Evolutionary conservation across 2,888 invertebrate genomes (phyloP).

Genomic region (Oscheius sp.): DNA sequence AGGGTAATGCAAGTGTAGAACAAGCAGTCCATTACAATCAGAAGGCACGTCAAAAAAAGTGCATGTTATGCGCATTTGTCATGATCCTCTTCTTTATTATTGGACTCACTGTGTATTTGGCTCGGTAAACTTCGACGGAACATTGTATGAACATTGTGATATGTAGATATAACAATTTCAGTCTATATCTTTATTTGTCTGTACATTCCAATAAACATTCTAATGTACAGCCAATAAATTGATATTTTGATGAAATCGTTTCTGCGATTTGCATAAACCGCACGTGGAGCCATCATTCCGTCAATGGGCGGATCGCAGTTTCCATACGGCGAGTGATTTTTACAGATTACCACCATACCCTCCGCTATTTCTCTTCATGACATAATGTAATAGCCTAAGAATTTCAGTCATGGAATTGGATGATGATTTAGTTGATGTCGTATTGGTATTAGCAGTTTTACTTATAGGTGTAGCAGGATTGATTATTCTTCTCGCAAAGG

Average conservation of each 20-base stretch:
- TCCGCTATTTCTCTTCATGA: background rate
- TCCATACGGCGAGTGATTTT: background rate
- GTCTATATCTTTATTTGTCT: background rate
- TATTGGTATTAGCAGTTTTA: constrained; percentile 23
- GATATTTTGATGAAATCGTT: no score
- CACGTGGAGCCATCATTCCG: constrained; percentile 10
- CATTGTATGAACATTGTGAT: background rate
- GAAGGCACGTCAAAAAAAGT: constrained; percentile 66
- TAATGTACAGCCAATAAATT: no score
- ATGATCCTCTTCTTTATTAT: constrained; percentile 56
- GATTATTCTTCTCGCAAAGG: constrained; percentile 6
- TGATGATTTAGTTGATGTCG: constrained; percentile 28
- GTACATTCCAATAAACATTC: no score
- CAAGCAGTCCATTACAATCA: constrained; percentile 67
- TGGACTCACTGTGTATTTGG: constrained; percentile 54
- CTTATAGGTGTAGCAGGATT: constrained; percentile 10
- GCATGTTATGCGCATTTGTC: constrained; percentile 56
- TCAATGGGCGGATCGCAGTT: no score
- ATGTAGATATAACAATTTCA: background rate
- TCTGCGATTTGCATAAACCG: constrained; percentile 4
- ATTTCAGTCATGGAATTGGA: constrained; percentile 21
- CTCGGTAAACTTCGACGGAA: constrained; percentile 8
- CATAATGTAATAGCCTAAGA: no score
- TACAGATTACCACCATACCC: background rate
- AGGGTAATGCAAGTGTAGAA: constrained; percentile 63